phyloP scores from a whole-genome alignment of 2,113 vertebrate species.

The Acinonyx jubatus region DNA sequence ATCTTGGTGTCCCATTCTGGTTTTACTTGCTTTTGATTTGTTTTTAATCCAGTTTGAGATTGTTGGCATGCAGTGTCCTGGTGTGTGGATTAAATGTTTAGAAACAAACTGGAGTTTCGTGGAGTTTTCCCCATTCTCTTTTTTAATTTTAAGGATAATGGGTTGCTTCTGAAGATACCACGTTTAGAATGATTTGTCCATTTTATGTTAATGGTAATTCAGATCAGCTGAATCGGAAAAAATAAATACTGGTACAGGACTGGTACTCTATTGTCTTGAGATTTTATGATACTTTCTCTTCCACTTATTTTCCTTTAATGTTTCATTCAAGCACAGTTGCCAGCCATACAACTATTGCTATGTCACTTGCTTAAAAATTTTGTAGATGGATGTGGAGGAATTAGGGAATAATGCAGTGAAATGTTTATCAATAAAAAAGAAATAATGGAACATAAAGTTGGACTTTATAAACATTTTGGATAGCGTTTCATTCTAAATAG shows the following conservation, averaged over 20 bases:
- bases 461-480: neutral
- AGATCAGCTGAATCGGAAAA: neutral
- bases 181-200: neutral
- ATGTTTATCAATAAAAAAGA: neutral
- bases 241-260: neutral
- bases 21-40: neutral
- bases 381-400: neutral
- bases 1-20: neutral
- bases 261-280: neutral
- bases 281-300: neutral
- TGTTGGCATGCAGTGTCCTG: neutral
- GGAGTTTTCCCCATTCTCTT: neutral
- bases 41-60: neutral
- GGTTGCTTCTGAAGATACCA: neutral
- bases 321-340: neutral
- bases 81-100: neutral
- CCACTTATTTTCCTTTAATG: neutral
- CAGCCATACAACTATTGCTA: neutral
- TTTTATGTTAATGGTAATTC: neutral
- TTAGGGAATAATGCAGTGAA: neutral
- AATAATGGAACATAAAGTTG: neutral
- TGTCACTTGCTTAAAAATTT: neutral
- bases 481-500: neutral
- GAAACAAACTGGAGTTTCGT: conserved; percentile 6
- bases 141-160: neutral